A percentile compares a stretch with the other conserved stretches of the same genome.
Conservation (phyloP, 2,888 invertebrate species). For the Trypoxylon attenuatum region DNA sequence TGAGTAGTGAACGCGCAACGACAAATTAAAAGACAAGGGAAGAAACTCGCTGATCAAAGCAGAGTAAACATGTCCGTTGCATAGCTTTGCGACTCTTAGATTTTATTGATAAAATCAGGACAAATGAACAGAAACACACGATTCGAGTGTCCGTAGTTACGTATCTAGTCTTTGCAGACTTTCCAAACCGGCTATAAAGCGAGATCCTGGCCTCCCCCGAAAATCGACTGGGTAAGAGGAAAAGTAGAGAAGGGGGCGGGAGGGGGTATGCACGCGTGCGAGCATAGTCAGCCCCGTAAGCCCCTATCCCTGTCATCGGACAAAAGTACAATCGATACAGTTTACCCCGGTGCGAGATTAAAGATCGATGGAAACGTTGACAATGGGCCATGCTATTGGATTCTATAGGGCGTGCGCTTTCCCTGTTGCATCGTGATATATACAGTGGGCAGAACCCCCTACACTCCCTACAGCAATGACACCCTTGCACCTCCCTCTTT, state of each 20-base stretch:
- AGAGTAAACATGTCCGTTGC: too few species aligned
- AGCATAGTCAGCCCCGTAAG: conserved; percentile 1
- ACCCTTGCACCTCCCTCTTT: conserved; percentile 28
- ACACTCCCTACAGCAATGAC: conserved; percentile 36
- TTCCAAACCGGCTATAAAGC: too few species aligned
- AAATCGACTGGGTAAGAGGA: not conserved
- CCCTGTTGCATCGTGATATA: conserved; percentile 37
- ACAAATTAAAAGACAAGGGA: too few species aligned
- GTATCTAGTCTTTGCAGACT: too few species aligned
- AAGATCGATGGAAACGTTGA: conserved; percentile 60
- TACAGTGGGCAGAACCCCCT: not conserved
- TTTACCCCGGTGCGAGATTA: conserved; percentile 58
- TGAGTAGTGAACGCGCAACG: too few species aligned
- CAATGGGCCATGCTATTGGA: conserved; percentile 54
- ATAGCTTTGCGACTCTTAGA: too few species aligned
- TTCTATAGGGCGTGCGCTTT: conserved; percentile 55
- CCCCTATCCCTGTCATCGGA: conserved; percentile 17
- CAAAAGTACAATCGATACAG: conserved; percentile 56
- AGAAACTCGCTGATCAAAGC: too few species aligned
- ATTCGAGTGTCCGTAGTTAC: too few species aligned
- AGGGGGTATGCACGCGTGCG: conserved; percentile 7
- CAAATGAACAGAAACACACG: too few species aligned
- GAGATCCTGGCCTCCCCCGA: too few species aligned
- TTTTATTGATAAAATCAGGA: too few species aligned
- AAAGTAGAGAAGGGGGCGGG: not conserved